Percentiles rank a stretch among this genome's conserved stretches.
Conservation (phyloP, 2,797 vertebrate genomes). For the Hylomyscus alleni region DNA sequence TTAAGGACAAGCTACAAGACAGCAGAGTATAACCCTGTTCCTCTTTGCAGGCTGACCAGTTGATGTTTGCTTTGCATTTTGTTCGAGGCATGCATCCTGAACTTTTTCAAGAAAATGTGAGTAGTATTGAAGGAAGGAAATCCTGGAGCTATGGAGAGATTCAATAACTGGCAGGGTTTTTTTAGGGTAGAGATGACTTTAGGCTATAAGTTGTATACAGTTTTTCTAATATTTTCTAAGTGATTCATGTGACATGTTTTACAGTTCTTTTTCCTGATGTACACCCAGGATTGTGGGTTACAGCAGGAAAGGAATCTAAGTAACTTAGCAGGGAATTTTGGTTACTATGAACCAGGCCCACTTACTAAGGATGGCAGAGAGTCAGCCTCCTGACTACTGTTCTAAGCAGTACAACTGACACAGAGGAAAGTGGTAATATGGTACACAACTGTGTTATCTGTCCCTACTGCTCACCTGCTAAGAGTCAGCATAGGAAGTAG, state of each 20-base stretch:
- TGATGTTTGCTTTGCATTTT: conserved; percentile 98
- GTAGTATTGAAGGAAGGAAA: conserved; percentile 78
- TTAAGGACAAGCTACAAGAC: conserved; percentile 55
- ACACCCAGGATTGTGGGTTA: not conserved
- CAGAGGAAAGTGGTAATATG: not conserved
- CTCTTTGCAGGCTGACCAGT: conserved; percentile 93
- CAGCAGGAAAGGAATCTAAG: not conserved
- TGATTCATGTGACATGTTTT: not conserved
- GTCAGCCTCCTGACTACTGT: not conserved
- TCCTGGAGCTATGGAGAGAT: not conserved
- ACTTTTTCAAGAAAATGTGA: conserved; percentile 96
- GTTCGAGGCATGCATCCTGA: conserved; percentile 96
- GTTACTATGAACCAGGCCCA: not conserved
- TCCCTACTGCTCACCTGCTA: not conserved
- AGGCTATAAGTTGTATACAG: not conserved
- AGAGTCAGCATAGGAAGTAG: not conserved
- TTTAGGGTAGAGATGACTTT: conserved; percentile 43
- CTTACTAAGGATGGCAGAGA: not conserved
- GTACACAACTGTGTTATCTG: not conserved
- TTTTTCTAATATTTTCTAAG: not conserved
- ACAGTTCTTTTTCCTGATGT: not conserved
- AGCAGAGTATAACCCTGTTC: conserved; percentile 38
- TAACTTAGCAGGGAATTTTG: not conserved
- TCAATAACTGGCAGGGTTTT: not conserved
- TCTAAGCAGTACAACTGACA: not conserved